Evolutionary conservation across 2,888 invertebrate genomes (phyloP).

Genomic region (Cerastis leucographa): DNA sequence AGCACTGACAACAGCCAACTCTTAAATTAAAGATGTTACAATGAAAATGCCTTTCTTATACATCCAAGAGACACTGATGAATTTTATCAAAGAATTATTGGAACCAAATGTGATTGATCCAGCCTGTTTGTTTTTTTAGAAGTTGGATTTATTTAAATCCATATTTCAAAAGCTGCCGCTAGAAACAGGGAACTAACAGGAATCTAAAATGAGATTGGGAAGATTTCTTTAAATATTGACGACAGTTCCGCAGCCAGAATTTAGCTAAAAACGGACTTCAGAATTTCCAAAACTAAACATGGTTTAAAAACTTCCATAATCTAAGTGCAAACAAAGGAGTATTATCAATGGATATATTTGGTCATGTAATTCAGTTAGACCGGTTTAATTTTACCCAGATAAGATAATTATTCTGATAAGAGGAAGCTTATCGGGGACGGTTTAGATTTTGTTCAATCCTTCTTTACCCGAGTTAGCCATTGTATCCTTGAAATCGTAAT

Average conservation of each 20-base stretch:
- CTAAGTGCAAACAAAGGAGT: conserved; percentile 18
- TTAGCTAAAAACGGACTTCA: not conserved
- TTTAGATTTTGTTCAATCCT: conserved; percentile 69
- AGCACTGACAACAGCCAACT: conserved; percentile 14
- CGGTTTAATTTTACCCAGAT: conserved; percentile 84
- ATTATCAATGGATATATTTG: conserved; percentile 81
- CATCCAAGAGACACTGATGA: conserved; percentile 17
- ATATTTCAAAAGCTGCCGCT: not conserved
- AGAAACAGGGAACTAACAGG: not conserved
- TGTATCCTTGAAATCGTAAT: conserved; percentile 62
- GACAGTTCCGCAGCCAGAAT: not conserved
- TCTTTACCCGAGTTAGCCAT: conserved; percentile 51
- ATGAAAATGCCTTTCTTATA: conserved; percentile 15
- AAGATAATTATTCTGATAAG: conserved; percentile 82
- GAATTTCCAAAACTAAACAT: not conserved
- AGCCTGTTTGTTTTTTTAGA: not conserved
- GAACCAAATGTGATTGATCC: conserved; percentile 20
- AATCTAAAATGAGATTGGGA: not conserved
- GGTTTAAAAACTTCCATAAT: conserved; percentile 26
- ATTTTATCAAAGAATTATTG: conserved; percentile 13
- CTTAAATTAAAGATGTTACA: conserved; percentile 61
- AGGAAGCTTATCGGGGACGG: conserved; percentile 72
- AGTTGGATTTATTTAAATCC: not conserved
- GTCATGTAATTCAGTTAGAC: conserved; percentile 80
- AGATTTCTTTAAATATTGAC: not conserved